A percentile compares a stretch with the other conserved stretches of the same genome.
Evolutionary conservation across 1,140 invertebrate genomes (phyloP).

Genomic region (Physella acuta): DNA sequence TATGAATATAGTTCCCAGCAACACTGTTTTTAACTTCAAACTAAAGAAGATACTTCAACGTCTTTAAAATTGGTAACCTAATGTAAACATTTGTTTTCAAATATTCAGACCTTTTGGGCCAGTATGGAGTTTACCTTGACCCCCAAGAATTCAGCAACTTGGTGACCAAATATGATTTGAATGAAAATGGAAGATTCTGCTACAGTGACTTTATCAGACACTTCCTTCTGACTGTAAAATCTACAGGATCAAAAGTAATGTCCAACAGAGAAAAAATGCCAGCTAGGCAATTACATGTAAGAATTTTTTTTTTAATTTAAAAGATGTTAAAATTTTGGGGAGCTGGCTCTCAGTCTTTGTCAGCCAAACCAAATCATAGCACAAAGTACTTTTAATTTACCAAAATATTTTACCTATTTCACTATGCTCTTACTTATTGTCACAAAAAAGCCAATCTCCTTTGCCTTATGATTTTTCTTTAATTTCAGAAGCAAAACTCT

Average conservation of each 20-base stretch:
- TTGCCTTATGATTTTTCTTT: conserved; percentile 17
- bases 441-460: too few relatives aligned
- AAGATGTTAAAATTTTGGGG: too few relatives aligned
- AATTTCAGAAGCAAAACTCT: conserved; percentile 30
- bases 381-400: too few relatives aligned
- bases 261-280: conserved; percentile 35
- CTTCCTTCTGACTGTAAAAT: conserved; percentile 49
- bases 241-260: conserved; percentile 30
- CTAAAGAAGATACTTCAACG: too few relatives aligned
- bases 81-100: conserved; percentile 16
- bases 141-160: conserved; percentile 48
- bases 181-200: conserved; percentile 52
- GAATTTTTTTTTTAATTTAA: too few relatives aligned
- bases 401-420: neutral
- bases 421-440: neutral
- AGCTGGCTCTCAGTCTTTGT: too few relatives aligned
- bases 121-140: conserved; percentile 40
- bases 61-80: too few relatives aligned
- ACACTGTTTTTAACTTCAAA: too few relatives aligned
- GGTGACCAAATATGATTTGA: conserved; percentile 53
- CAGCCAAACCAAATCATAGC: too few relatives aligned
- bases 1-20: too few relatives aligned
- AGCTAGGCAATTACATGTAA: too few relatives aligned
- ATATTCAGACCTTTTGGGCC: conserved; percentile 43
- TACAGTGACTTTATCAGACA: conserved; percentile 54